phyloP scores from a whole-genome alignment of 1,140 invertebrate species.

The Bombus ignitus region DNA sequence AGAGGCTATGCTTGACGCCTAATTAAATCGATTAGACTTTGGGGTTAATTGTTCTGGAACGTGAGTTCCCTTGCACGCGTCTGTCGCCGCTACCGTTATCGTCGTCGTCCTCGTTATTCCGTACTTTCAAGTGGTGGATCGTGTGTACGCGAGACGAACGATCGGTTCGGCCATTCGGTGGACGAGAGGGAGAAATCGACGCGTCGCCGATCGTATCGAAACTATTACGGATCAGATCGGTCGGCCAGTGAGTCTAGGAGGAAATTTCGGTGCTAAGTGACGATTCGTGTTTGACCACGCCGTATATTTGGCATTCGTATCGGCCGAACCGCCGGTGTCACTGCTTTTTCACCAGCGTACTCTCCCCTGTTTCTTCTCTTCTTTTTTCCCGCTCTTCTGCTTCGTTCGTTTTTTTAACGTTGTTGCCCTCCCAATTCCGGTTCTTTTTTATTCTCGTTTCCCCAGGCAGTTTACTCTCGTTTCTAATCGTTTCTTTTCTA shows the following conservation, averaged over 20 bases:
- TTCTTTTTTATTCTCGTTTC: background rate
- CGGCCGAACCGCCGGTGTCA: conserved; percentile 10
- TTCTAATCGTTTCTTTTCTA: conserved; percentile 32
- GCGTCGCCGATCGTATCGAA: conserved; percentile 4
- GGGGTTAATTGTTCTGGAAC: conserved; percentile 79
- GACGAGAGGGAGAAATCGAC: background rate
- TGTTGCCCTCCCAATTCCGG: background rate
- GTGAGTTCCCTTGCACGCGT: conserved; percentile 55
- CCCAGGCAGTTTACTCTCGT: background rate
- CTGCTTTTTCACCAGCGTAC: background rate
- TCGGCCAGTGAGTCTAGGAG: background rate
- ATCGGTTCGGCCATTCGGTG: background rate
- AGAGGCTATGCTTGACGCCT: conserved; percentile 64
- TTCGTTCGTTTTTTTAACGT: background rate
- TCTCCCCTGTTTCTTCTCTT: background rate
- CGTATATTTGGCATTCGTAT: too few species aligned
- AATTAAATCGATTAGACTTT: conserved; percentile 80
- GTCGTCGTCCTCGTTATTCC: conserved; percentile 2
- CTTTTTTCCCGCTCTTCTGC: background rate
- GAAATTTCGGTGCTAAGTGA: conserved; percentile 42
- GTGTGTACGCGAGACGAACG: conserved; percentile 5
- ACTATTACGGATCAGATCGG: background rate
- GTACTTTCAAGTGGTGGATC: conserved; percentile 13
- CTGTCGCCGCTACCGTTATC: conserved; percentile 52
- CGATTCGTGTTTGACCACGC: conserved; percentile 18